Evolutionary conservation across 2,113 vertebrate species (phyloP), one percentile per base, ranked within the genome.

Genomic region (Tetrao urogallus): DNA sequence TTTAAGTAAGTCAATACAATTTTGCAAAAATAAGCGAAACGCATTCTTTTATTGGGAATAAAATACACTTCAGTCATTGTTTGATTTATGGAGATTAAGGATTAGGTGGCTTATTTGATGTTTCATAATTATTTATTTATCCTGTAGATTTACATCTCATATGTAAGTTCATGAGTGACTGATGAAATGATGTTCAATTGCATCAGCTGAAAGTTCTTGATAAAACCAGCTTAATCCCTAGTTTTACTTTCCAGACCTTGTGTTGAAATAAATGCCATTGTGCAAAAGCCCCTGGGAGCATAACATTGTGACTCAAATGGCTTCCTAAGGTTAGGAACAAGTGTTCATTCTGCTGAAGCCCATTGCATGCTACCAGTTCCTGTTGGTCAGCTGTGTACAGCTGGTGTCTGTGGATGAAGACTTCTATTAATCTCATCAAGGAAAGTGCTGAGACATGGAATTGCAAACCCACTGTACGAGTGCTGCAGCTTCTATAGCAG

Each of bases 101-200:
- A 64, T 94, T 50, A 84, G 47, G 45, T 91, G 52, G 50, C 6
- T 86, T 82, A 56, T n/a, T 84, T 45, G 66, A 52, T 34, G 38
- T 93, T 91, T 83, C 88, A 54, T 84, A 65, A 92, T 83, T 75
- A 75, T 50, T 88, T 87, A 89, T 60, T 65, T 94, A 42, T 45
- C 76, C 71, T 94, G 45, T 45, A 78, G 88, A 70, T 71, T 88
- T 71, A 48, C 34, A 85, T 94, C 88, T 92, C n/a, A 7, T 54
- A 40, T 77, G 76, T 83, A 81, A 57, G 65, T 80, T 67, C 61
- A 77, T 77, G 66, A 66, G 0, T 93, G 79, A 88, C 73, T 95
- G 93, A 96, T 87, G 58, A 90, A 96, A 95, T 71, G 54, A 34
- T 86, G 69, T 86, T 94, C 43, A 42, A 69, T 88, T 97, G 91